Evolutionary conservation across 2,113 vertebrate genomes (phyloP), one percentile per base, ranked within the genome.

Genomic region (Orientallactaga bullata): DNA sequence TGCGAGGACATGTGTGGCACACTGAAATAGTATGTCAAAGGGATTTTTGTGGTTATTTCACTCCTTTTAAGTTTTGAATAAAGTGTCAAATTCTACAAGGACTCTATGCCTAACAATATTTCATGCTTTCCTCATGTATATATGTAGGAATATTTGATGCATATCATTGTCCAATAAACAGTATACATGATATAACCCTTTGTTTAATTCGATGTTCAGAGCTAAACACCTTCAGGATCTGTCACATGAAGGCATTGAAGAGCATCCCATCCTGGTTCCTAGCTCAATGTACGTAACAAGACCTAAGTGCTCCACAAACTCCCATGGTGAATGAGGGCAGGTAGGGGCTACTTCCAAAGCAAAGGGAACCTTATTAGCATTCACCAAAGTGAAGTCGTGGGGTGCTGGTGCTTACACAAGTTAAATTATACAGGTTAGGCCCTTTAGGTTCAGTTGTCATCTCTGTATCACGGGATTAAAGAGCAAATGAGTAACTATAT

Each of bases 1-100:
- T 35, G 47, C 4, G 55, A 17, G 39, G n/a, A 80, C 65, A 18
- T 61, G 37, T 92, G 78, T 30, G 51, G 65, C 47, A 0, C 47
- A 79, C 21, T 37, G 42, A 86, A 94, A 42, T 7, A 76, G 17
- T 15, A 16, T 42, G 18, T 81, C 76, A 93, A 89, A 79, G 47
- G 51, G n/a, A 78, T 35, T 74, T 83, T 69, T 32, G 15, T 69
- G 88, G 85, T 47, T 39, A 6, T 72, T 91, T 95, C 32, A 82
- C 71, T 89, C 5, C 13, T 68, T 93, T 81, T 32, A 65, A 68
- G 60, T 85, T 87, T 90, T 90, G 76, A 83, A 90, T 35, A 76
- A 17, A 85, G 10, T 65, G 47, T 71, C 39, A 90, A n/a, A 90
- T 80, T 90, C 77, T 85, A 55, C 7, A 85, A 89, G n/a, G 7